Evolutionary conservation across 2,797 vertebrate genomes (phyloP).

Genomic region (Vultur gryphus): DNA sequence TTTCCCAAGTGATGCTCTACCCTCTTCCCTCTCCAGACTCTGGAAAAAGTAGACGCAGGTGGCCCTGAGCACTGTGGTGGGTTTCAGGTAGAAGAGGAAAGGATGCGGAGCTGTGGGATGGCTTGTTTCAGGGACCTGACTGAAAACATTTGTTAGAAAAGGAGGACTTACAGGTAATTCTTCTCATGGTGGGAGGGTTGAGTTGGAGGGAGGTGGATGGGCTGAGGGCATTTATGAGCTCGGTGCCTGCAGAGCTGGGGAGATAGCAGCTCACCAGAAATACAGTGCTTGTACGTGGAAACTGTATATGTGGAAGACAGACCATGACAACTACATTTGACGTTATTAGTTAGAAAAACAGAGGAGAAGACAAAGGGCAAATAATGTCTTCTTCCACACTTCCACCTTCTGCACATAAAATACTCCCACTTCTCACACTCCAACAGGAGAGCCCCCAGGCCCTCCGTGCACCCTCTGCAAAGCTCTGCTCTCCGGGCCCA

Average conservation of each 20-base stretch:
- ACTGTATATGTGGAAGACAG: not conserved
- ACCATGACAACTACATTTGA: not conserved
- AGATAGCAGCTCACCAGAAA: not conserved
- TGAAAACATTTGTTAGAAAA: not conserved
- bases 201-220: not conserved
- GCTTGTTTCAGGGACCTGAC: not conserved
- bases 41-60: not conserved
- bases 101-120: not conserved
- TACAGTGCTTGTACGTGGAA: not conserved
- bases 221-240: not conserved
- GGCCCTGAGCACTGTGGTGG: not conserved
- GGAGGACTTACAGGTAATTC: not conserved
- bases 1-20: not conserved
- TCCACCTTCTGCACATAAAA: not conserved
- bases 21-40: not conserved
- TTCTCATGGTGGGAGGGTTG: not conserved
- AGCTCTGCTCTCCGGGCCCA: not conserved
- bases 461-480: not conserved
- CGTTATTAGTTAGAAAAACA: not conserved
- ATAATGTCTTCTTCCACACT: not conserved
- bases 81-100: not conserved
- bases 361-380: not conserved
- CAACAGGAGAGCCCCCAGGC: not conserved
- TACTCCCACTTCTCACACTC: not conserved
- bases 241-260: not conserved